A percentile compares a stretch with the other conserved stretches of the same genome.
Conservation (phyloP, 2,888 invertebrate species). For the Drosophila macrothrix region DNA sequence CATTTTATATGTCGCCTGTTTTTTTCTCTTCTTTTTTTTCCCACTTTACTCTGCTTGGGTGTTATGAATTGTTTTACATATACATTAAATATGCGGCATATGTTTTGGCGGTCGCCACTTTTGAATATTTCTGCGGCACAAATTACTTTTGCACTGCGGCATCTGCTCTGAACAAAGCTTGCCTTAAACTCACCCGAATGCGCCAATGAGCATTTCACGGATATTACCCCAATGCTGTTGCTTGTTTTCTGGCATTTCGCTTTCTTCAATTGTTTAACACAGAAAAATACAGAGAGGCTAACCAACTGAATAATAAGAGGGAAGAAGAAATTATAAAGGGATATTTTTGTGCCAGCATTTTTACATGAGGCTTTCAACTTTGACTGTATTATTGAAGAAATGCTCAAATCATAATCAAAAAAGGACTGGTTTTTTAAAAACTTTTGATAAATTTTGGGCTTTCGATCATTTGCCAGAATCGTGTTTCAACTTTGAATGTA, state of each 20-base stretch:
- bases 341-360: neutral
- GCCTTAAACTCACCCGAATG: conserved; percentile 22
- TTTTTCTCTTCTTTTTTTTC: conserved; percentile 5
- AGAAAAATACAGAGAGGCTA: neutral
- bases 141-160: conserved; percentile 56
- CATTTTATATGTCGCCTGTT: conserved; percentile 20
- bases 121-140: conserved; percentile 57
- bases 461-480: neutral
- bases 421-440: too few species aligned
- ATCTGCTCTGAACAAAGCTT: conserved; percentile 40
- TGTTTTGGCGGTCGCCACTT: conserved; percentile 56
- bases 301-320: neutral
- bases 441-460: neutral
- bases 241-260: neutral
- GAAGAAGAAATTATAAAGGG: neutral
- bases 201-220: conserved; percentile 4
- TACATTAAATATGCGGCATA: conserved; percentile 63
- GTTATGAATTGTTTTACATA: conserved; percentile 68
- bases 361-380: neutral
- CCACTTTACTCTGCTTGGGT: conserved; percentile 27
- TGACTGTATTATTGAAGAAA: neutral
- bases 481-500: neutral
- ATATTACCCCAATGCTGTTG: neutral
- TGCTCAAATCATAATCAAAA: neutral
- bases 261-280: neutral